Evolutionary conservation across 2,797 vertebrate genomes (phyloP).

Genomic region (Allobates femoralis): DNA sequence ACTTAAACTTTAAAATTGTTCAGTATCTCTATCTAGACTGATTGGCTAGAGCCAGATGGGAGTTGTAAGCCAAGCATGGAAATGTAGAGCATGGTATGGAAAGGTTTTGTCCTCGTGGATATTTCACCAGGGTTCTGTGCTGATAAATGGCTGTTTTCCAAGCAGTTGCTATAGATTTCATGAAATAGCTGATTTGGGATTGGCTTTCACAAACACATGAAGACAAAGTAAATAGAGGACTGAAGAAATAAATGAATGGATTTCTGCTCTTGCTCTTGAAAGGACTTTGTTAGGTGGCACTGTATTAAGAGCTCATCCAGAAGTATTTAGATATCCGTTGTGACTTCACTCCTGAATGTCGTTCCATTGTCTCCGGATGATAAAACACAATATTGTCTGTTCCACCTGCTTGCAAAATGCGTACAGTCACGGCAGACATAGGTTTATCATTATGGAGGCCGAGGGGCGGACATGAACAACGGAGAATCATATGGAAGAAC

Average conservation of each 20-base stretch:
- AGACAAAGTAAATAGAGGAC: conserved; percentile 41
- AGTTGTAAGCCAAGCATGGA: neutral
- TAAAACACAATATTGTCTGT: conserved; percentile 9
- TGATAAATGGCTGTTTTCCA: conserved; percentile 36
- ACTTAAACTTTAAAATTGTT: neutral
- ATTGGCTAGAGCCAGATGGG: neutral
- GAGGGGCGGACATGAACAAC: neutral
- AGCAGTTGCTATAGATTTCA: conserved; percentile 27
- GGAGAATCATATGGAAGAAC: neutral
- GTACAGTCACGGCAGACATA: neutral
- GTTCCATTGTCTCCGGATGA: neutral
- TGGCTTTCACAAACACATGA: conserved; percentile 53
- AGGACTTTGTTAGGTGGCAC: conserved; percentile 20
- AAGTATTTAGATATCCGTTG: conserved; percentile 13
- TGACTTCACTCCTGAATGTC: conserved; percentile 7
- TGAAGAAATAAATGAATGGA: conserved; percentile 40
- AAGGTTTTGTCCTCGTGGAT: neutral
- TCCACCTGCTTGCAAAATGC: conserved; percentile 24
- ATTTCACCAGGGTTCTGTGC: neutral
- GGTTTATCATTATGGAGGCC: neutral
- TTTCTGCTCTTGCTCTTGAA: conserved; percentile 20
- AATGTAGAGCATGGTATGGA: neutral
- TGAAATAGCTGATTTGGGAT: conserved; percentile 49
- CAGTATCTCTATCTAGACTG: conserved; percentile 2
- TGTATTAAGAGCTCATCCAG: conserved; percentile 14